These are phyloP conservation scores for Petaurus breviceps DNA, from an alignment of 2,113 vertebrate genomes.

Conservation along the genomic window DNA sequence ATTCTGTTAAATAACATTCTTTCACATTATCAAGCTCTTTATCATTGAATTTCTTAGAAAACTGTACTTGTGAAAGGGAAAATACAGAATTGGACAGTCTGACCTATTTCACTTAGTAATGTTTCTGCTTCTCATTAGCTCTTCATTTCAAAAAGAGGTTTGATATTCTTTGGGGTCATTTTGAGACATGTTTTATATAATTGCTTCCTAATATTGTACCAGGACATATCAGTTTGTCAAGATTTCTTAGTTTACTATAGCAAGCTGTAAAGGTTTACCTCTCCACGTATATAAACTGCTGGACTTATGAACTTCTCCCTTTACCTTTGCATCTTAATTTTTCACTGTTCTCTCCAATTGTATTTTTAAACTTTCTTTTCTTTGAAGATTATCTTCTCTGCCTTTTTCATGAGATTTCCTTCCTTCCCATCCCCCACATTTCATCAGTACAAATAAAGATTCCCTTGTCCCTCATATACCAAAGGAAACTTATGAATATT, in stretches of 20 bases:
- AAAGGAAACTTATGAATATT: neutral
- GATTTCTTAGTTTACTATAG: neutral
- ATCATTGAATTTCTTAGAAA: neutral
- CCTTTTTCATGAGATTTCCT: slow-evolving; percentile 4
- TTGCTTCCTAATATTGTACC: neutral
- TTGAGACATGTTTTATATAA: neutral
- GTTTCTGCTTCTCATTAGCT: neutral
- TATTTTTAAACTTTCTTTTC: slow-evolving; percentile 29
- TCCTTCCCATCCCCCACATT: neutral
- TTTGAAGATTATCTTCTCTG: neutral
- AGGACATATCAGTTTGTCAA: neutral
- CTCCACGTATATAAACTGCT: slow-evolving; percentile 1
- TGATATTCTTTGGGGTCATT: neutral
- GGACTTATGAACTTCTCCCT: neutral
- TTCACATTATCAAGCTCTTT: neutral
- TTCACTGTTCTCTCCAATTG: slow-evolving; percentile 14
- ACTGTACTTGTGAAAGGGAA: neutral
- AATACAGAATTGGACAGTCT: neutral
- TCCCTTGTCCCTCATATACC: neutral
- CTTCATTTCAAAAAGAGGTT: neutral
- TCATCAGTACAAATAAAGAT: neutral
- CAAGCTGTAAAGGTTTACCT: neutral
- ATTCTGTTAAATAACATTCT: neutral
- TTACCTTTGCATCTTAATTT: slow-evolving; percentile 12
- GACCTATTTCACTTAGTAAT: neutral